phyloP scores from a whole-genome alignment of 2,113 vertebrate species.

The Gallinago jamesoni region DNA sequence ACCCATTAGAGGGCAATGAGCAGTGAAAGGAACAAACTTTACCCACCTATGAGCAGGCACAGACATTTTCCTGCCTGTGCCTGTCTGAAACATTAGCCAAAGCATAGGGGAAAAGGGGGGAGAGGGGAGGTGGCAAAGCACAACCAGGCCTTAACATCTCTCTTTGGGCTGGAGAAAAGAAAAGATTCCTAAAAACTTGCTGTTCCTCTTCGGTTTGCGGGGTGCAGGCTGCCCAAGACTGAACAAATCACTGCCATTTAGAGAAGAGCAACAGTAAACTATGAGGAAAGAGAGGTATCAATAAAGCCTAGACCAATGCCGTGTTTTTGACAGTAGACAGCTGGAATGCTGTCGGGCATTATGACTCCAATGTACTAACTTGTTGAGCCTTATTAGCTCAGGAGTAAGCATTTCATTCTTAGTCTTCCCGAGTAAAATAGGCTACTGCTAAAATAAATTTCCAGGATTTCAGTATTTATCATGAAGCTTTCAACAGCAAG shows the following conservation, averaged over 20 bases:
- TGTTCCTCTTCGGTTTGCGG: neutral
- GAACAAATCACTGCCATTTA: neutral
- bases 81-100: neutral
- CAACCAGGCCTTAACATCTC: neutral
- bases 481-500: neutral
- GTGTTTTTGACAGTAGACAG: neutral
- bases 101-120: rapidly evolving
- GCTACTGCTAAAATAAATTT: neutral
- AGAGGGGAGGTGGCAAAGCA: neutral
- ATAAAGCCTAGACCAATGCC: neutral
- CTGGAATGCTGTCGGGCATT: neutral
- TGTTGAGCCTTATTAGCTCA: neutral
- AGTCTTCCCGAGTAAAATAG: neutral
- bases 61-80: neutral
- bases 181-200: neutral
- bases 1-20: neutral
- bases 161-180: neutral
- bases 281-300: neutral
- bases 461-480: neutral
- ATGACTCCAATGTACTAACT: neutral
- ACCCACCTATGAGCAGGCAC: neutral
- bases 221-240: neutral
- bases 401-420: neutral
- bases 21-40: neutral
- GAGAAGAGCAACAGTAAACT: neutral